Base-by-base conservation (phyloP, 1,140 invertebrate genomes). In the Wiebesia pumilae region DNA sequence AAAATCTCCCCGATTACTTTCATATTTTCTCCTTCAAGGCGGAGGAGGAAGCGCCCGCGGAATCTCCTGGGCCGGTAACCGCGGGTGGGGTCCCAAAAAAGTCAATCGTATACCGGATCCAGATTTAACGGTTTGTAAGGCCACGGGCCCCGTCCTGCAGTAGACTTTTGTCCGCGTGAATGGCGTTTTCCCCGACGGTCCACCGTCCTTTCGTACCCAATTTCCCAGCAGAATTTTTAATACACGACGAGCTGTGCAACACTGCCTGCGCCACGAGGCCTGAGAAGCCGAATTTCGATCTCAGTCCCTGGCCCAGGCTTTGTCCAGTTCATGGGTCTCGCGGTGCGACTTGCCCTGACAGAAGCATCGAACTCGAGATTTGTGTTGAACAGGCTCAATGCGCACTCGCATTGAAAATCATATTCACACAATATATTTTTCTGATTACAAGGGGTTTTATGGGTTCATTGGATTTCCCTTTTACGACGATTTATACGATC, bases 111-210 rank as follows among this genome's bases (percentile, higher is more conserved):
- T 47, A 14, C 35, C 54, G 38, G 89, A 77, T 83, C 83, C 83
- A 43, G 87, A 89, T 92, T 92, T 91, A 93, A 93, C 91, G 91
- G 90, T 89, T 90, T 91, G 92, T 90, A 90, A 62, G 87, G 84
- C 81, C 82, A 73, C 88, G 33, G 54, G 83, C 86, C 69, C 33
- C 67, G 71, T 33, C 33, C 58, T 7, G 27, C 21, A 10, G 2
- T 62, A 27, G 58, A 62, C 58, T 27, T 62, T 62, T 62, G 58
- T 62, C 21, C 58, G 21, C 58, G 83, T 84, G 35, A n/a, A 27
- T 58, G 77, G 69, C 80, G 77, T 62, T 81, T 47, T 51, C 65
- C 81, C 40, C 38, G 16, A 40, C 77, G 86, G 83, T 82, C 89
- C 81, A 40, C 71, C 84, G 84, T 84, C 89, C 81, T 90, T 90